Evolutionary conservation across 2,888 invertebrate species (phyloP).

Genomic region (Willowsia nigromaculata): DNA sequence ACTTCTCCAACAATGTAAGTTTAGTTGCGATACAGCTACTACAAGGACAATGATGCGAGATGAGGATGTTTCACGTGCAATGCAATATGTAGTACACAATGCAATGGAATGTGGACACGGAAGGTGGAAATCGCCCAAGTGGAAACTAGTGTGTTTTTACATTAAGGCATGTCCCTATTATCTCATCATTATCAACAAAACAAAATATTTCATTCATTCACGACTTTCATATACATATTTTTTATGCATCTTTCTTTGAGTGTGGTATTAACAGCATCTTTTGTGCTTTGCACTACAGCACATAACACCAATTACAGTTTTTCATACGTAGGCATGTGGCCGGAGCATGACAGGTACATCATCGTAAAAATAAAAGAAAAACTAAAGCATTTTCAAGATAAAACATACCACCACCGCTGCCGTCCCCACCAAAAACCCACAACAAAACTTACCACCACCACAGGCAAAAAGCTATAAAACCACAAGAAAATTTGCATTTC

Average conservation of each 20-base stretch:
- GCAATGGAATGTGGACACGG: slow-evolving; percentile 36
- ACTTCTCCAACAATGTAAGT: no score
- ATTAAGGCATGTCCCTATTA: slow-evolving; percentile 2
- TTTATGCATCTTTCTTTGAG: not conserved
- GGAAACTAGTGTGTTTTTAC: slow-evolving; percentile 8
- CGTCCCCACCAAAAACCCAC: not conserved
- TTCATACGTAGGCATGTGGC: slow-evolving; percentile 26
- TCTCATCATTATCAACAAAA: slow-evolving; percentile 24
- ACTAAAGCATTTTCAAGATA: slow-evolving; percentile 15
- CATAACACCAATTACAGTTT: not conserved
- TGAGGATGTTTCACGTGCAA: not conserved
- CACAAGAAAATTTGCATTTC: slow-evolving; percentile 47
- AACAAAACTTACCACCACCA: not conserved
- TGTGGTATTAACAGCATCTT: not conserved
- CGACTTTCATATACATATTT: not conserved
- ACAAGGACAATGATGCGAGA: no score
- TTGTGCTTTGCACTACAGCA: not conserved
- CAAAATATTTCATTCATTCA: slow-evolving; percentile 48
- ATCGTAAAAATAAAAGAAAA: slow-evolving; percentile 37
- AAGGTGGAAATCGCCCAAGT: slow-evolving; percentile 23
- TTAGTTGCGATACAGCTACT: no score
- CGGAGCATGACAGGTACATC: slow-evolving; percentile 11
- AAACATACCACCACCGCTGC: not conserved
- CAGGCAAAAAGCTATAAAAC: slow-evolving; percentile 50
- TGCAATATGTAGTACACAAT: not conserved